Conservation (phyloP, 2,113 vertebrate genomes). For the Bettongia penicillata region DNA sequence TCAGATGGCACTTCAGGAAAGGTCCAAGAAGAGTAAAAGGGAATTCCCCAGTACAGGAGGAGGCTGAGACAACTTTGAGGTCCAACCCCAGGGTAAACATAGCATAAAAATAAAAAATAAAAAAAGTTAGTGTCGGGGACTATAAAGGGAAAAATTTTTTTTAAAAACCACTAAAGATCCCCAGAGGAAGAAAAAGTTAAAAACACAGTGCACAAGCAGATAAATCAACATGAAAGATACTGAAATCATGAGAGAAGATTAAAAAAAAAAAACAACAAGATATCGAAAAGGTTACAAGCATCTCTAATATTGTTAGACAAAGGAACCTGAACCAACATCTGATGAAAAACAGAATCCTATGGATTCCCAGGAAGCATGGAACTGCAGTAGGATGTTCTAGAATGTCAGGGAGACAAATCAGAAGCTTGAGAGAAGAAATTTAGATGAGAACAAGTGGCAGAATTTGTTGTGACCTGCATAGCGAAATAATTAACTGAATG, state of each 20-base stretch:
- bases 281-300: not conserved
- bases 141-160: not conserved
- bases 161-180: not conserved
- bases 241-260: not conserved
- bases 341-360: not conserved
- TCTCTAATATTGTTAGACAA: not conserved
- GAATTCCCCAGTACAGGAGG: not conserved
- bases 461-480: not conserved
- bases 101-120: not conserved
- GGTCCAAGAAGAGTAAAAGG: not conserved
- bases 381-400: not conserved
- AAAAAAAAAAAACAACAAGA: not conserved
- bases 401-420: not conserved
- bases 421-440: not conserved
- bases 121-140: not conserved
- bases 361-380: not conserved
- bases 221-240: not conserved
- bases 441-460: not conserved
- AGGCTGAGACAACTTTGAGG: not conserved
- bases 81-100: too few species aligned
- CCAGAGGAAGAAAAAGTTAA: not conserved
- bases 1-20: not conserved
- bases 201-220: not conserved
- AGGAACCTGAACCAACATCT: not conserved
- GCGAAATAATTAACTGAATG: not conserved